Conservation (phyloP, 2,113 vertebrate species). For the Phainopepla nitens region DNA sequence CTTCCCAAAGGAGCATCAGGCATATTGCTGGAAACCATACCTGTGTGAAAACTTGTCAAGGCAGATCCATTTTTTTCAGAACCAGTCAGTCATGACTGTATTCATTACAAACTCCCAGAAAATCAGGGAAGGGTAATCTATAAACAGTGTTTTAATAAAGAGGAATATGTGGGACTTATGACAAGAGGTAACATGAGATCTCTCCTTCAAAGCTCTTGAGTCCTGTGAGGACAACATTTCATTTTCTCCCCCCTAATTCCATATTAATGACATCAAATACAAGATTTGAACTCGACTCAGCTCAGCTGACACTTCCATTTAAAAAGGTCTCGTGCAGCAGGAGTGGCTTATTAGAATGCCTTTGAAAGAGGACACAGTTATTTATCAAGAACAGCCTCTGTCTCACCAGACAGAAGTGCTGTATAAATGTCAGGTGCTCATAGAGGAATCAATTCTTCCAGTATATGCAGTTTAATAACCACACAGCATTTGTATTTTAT, state of each 20-base stretch:
- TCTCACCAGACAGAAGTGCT: background rate
- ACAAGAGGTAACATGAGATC: background rate
- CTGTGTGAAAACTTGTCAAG: background rate
- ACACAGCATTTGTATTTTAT: background rate
- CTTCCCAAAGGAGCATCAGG: background rate
- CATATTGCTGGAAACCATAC: background rate
- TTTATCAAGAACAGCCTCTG: background rate
- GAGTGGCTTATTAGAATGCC: background rate
- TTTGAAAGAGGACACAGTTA: background rate
- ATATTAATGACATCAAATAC: background rate
- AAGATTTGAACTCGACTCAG: background rate
- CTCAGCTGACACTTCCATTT: background rate
- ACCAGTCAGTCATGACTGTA: background rate
- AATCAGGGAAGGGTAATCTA: background rate
- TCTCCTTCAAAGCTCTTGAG: background rate
- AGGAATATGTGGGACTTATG: background rate
- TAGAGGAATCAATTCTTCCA: background rate
- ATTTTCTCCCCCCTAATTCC: background rate
- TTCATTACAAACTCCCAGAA: background rate
- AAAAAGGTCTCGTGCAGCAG: background rate
- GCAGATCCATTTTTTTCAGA: background rate
- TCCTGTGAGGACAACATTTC: background rate
- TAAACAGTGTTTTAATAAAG: conserved; percentile 17
- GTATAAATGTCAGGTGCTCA: background rate
- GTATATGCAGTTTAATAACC: background rate